Evolutionary conservation across 2,797 vertebrate genomes (phyloP), one percentile per base, ranked within the genome.

Genomic region (Limnodromus scolopaceus): DNA sequence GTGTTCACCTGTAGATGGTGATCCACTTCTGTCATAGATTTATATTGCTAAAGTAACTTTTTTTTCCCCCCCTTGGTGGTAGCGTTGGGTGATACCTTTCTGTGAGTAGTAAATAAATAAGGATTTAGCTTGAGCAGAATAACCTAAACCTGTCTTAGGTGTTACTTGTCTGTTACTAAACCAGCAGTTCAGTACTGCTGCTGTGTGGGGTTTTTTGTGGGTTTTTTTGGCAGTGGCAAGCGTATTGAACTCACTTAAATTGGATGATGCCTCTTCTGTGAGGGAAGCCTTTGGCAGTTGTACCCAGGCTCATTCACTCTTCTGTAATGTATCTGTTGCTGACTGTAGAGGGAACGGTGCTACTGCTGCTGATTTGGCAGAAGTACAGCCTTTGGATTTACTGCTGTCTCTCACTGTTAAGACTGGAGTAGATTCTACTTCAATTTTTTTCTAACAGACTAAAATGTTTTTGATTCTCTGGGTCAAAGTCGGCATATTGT

Each of bases 1-100:
- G 11, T 54, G 19, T 93, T 95, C 69, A 58, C 83, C 77, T 88
- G 36, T 88, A 90, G 80, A 81, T 92, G 85, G 83, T 80, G 90
- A 85, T 81, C 76, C 84, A 8, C 61, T 84, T 48, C 95, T 95
- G 81, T 74, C 46, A 36, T 13, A 25, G 43, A 39, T 85, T 74
- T 55, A 3, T 51, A 4, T 65, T 43, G n/a, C n/a, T 82, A 34
- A 75, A 87, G 46, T 32, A 41, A 36, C 32, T 72, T 49, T 36
- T 45, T 32, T 16, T 27, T 16, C 9, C 12, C 9, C 4, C 20
- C 36, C 24, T 27, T n/a, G 69, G 13, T 64, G 9, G 55, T 94
- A 45, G 8, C 63, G 53, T 32, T 86, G 61, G 66, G 13, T 79
- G 20, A 9, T 36, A 41, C 16, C 28, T 81, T 86, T 84, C 38